phyloP scores from a whole-genome alignment of 2,888 invertebrate genomes.

The Cheilosia scutellata region DNA sequence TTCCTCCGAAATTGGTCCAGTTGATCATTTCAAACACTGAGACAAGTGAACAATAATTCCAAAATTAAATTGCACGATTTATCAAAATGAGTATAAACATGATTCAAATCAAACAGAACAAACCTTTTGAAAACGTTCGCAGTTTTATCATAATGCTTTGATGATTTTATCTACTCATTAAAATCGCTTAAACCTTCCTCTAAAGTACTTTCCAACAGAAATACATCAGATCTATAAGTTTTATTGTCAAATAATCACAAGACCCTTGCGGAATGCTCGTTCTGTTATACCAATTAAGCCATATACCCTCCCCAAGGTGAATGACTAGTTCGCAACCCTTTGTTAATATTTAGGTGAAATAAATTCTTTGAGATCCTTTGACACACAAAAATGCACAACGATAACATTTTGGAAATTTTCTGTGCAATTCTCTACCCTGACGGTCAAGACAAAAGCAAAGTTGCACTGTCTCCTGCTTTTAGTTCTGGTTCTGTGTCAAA shows the following conservation, averaged over 20 bases:
- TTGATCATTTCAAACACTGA: no score
- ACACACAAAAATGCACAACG: conserved; percentile 25
- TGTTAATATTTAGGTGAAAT: conserved; percentile 9
- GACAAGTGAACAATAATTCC: no score
- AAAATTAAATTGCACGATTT: no score
- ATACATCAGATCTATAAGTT: not conserved
- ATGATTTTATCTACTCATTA: not conserved
- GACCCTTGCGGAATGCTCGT: not conserved
- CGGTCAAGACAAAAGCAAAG: not conserved
- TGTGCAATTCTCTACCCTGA: not conserved
- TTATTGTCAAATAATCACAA: not conserved
- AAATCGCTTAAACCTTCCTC: not conserved
- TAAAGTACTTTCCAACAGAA: not conserved
- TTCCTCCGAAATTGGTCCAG: no score
- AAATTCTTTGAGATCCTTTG: conserved; percentile 14
- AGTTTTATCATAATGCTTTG: no score
- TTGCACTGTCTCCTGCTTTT: not conserved
- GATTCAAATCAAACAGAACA: no score
- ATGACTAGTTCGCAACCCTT: not conserved
- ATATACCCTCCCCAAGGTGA: not conserved
- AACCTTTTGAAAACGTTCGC: no score
- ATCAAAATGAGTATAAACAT: no score
- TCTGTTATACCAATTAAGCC: conserved; percentile 1
- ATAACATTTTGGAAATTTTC: conserved; percentile 28
- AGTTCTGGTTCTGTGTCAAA: not conserved